These are phyloP conservation scores for Stigmatopora nigra DNA, from an alignment of 2,113 vertebrate species.

Conservation along the genomic window DNA sequence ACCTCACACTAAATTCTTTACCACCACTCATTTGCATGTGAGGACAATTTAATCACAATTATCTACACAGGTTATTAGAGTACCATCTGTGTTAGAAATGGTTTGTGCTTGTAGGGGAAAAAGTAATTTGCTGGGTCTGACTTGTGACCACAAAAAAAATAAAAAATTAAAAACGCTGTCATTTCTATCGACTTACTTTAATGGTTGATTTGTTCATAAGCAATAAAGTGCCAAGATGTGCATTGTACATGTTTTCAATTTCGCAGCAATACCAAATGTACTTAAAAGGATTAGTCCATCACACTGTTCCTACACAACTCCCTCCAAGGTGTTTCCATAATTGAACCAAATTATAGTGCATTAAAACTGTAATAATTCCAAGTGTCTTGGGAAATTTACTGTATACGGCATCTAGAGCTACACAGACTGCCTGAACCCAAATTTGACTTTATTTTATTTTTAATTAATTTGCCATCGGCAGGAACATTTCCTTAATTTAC, in stretches of 20 bases:
- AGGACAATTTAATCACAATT: constrained; percentile 25
- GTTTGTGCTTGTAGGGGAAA: background rate
- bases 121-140: background rate
- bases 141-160: background rate
- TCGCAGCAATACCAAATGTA: background rate
- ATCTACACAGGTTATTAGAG: constrained; percentile 18
- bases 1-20: constrained; percentile 37
- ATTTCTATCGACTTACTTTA: background rate
- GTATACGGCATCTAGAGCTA: background rate
- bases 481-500: constrained; percentile 1
- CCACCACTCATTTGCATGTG: constrained; percentile 37
- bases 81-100: constrained; percentile 26
- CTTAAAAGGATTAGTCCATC: background rate
- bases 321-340: background rate
- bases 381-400: constrained; percentile 2
- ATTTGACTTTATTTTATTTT: background rate
- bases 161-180: too few species aligned
- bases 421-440: background rate
- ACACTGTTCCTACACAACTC: background rate
- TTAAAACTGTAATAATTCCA: background rate
- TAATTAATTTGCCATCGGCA: background rate
- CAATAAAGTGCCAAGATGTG: background rate
- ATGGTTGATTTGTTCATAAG: background rate
- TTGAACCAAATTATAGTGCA: background rate
- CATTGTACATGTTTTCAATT: background rate